Conservation (phyloP, 2,797 vertebrate genomes). For the Falco biarmicus region DNA sequence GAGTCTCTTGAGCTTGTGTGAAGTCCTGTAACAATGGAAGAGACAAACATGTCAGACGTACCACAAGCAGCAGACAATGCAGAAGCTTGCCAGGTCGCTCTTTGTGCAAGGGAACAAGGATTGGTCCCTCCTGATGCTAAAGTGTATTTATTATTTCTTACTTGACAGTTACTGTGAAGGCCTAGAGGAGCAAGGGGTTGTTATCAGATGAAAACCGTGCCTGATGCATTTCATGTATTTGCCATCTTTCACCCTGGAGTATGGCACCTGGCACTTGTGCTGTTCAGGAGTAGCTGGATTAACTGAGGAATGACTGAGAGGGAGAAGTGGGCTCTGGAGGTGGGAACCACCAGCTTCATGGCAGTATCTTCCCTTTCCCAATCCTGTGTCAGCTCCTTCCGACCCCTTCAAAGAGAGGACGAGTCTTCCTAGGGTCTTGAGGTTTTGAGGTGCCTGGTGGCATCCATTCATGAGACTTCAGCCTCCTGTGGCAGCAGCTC, state of each 20-base stretch:
- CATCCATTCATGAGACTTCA: neutral
- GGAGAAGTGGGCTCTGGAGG: neutral
- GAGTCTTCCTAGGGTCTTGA: neutral
- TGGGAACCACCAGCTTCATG: neutral
- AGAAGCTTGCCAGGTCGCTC: neutral
- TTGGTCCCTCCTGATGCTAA: rapidly evolving
- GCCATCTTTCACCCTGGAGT: neutral
- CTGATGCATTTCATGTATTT: neutral
- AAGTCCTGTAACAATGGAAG: neutral
- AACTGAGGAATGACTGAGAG: neutral
- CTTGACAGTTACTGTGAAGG: neutral
- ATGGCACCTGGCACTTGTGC: neutral
- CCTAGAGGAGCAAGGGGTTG: neutral
- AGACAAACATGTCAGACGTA: neutral
- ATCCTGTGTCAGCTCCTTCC: neutral
- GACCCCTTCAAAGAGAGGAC: neutral
- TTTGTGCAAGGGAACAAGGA: neutral
- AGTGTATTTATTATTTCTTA: neutral
- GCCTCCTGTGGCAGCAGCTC: neutral
- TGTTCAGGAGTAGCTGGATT: neutral
- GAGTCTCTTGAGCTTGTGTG: neutral
- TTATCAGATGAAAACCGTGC: neutral
- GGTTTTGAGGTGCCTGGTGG: neutral
- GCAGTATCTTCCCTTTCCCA: neutral
- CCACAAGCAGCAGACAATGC: neutral